Evolutionary conservation across 2,113 vertebrate species (phyloP), one percentile per base, ranked within the genome.

Genomic region (Chitala chitala): DNA sequence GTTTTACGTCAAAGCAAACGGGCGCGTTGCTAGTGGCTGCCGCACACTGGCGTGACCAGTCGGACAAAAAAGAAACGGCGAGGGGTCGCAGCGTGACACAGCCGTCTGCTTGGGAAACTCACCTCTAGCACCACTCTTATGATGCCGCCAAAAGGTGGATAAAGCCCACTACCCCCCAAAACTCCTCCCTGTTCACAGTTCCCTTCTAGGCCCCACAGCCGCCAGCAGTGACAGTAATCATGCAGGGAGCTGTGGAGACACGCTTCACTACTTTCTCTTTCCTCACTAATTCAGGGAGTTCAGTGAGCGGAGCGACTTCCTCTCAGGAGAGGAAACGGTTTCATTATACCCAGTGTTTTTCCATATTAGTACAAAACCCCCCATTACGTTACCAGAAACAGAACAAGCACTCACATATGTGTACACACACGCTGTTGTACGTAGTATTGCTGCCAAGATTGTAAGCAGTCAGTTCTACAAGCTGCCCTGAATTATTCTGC

Each of bases 321-420:
- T 82, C 82, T 84, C 85, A 82, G 82, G 66, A 51, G 84, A 87
- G 36, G 84, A 79, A 83, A 69, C 75, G 68, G 78, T 83, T 88
- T 84, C 79, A 89, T 89, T 89, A 86, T 77, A 83, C 76, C 80
- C 80, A 83, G 83, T 87, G 85, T 89, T 85, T 88, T 89, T 86
- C 81, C 64, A n/a, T n/a, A n/a, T n/a, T n/a, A n/a, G n/a, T n/a
- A n/a, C n/a, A n/a, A n/a, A n/a, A n/a, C n/a, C n/a, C n/a, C n/a
- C n/a, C n/a, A n/a, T 66, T 22, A 1, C 22, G 5, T 17, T 54
- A 17, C 51, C 51, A 54, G 46, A 7, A 7, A 54, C 51, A 54
- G 5, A n/a, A n/a, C n/a, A n/a, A n/a, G n/a, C n/a, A n/a, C n/a
- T n/a, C n/a, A n/a, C n/a, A n/a, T n/a, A n/a, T n/a, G n/a, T n/a